Evolutionary conservation across 2,888 invertebrate genomes (phyloP), one percentile per base, ranked within the genome.

Genomic region (Gastracanthus pulcherrimus): DNA sequence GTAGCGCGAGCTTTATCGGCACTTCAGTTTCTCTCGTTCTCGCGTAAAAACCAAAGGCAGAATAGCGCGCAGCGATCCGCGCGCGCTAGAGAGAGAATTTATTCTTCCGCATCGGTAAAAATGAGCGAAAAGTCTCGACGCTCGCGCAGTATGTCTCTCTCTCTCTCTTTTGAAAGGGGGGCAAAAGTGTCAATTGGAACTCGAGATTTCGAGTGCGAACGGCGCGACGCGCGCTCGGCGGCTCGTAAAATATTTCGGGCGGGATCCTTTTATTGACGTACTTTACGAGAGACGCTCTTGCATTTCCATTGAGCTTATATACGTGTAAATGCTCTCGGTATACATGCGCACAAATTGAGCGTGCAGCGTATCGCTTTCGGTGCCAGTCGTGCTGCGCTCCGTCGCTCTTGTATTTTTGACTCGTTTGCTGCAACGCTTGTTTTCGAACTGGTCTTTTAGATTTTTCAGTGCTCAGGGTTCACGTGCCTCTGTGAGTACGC

Each of bases 231-330:
- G 31, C 23, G 13, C n/a, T n/a, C 16, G 29, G n/a, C 55, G 58
- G n/a, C 62, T 72, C 71, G 66, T 79, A 79, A 79, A 79, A 79
- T 72, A 79, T 79, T 79, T 66, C 66, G 41, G 55, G 16, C 31
- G 55, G 55, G 62, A 79, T 79, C 66, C 29, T 72, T 79, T 72
- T 66, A 79, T 72, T 72, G 66, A 45, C 58, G 55, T 41, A 45
- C 78, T 78, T 78, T 78, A 62, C 76, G 64, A 64, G 72, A 29
- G 34, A n/a, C 45, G 45, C 45, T 41, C 41, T 45, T n/a, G 45
- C 13, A 45, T 3, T n/a, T 45, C n/a, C 45, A 3, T 45, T 11
- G 62, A 62, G 62, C 45, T 45, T 45, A 62, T 31, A 26, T 1
- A 9, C 23, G 51, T 16, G 58, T 26, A 26, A 26, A 58, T 62